Percentiles rank a stretch among this genome's conserved stretches.
These are phyloP conservation scores for Phyllotreta striolata DNA, from an alignment of 2,888 invertebrate species.

Conservation along the genomic window DNA sequence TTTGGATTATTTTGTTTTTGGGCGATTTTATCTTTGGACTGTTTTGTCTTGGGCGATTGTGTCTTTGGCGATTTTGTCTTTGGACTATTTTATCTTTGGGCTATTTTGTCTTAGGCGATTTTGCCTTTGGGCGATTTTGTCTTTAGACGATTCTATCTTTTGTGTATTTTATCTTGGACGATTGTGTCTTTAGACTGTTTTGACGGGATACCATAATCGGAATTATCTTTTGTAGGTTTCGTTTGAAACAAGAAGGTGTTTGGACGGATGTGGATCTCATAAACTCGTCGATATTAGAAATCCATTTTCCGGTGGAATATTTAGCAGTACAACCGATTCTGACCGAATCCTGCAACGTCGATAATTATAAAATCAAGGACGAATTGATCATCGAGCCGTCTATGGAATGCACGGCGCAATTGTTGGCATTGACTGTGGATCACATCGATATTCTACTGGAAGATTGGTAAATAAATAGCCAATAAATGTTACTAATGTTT, in stretches of 20 bases:
- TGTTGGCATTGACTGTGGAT: slow-evolving; percentile 89
- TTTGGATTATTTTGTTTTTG: too few species aligned
- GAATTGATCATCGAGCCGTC: slow-evolving; percentile 78
- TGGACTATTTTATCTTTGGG: too few species aligned
- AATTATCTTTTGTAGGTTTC: slow-evolving; percentile 59
- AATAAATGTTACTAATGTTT: neutral
- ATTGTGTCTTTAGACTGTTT: too few species aligned
- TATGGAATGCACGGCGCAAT: slow-evolving; percentile 79
- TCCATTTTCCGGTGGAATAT: slow-evolving; percentile 78
- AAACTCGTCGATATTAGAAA: slow-evolving; percentile 84
- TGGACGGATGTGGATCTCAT: slow-evolving; percentile 87
- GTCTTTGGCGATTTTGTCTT: too few species aligned
- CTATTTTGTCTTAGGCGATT: too few species aligned
- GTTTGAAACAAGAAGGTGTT: slow-evolving; percentile 81
- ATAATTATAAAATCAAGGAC: slow-evolving; percentile 51
- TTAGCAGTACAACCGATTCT: slow-evolving; percentile 66
- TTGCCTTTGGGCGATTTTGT: too few species aligned
- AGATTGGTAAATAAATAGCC: slow-evolving; percentile 88
- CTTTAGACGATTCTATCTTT: too few species aligned
- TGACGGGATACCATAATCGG: too few species aligned
- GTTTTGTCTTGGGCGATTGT: too few species aligned
- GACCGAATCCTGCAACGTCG: slow-evolving; percentile 47
- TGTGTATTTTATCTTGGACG: too few species aligned
- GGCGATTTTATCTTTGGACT: too few species aligned
- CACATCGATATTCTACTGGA: slow-evolving; percentile 95